phyloP scores from a whole-genome alignment of 2,797 vertebrate genomes.

The Cossypha caffra region DNA sequence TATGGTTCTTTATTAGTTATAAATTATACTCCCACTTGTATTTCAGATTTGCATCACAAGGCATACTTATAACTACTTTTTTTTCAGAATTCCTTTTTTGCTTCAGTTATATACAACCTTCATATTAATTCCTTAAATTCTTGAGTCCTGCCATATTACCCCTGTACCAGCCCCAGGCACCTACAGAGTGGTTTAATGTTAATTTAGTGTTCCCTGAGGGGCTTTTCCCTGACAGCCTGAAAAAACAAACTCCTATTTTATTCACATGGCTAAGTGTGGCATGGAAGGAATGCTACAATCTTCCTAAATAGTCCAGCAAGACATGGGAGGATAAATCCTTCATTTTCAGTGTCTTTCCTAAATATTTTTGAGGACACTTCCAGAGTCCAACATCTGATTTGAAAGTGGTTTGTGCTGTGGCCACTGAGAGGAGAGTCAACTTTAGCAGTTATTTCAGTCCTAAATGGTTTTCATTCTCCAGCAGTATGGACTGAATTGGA shows the following conservation, averaged over 20 bases:
- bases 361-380: not conserved
- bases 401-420: not conserved
- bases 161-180: not conserved
- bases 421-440: not conserved
- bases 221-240: not conserved
- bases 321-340: not conserved
- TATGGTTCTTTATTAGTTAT: not conserved
- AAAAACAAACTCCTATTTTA: not conserved
- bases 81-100: not conserved
- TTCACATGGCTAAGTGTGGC: not conserved
- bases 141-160: not conserved
- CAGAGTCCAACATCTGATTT: not conserved
- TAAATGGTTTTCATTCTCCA: not conserved
- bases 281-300: not conserved
- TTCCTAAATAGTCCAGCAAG: not conserved
- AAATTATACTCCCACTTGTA: not conserved
- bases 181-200: not conserved
- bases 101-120: not conserved
- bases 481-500: not conserved
- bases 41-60: not conserved
- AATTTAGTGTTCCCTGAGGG: not conserved
- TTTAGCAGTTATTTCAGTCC: not conserved
- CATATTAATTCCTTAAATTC: not conserved
- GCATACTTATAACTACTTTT: not conserved
- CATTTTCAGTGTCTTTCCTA: not conserved